Evolutionary conservation across 2,113 vertebrate species (phyloP).

Genomic region (Hipposideros armiger): DNA sequence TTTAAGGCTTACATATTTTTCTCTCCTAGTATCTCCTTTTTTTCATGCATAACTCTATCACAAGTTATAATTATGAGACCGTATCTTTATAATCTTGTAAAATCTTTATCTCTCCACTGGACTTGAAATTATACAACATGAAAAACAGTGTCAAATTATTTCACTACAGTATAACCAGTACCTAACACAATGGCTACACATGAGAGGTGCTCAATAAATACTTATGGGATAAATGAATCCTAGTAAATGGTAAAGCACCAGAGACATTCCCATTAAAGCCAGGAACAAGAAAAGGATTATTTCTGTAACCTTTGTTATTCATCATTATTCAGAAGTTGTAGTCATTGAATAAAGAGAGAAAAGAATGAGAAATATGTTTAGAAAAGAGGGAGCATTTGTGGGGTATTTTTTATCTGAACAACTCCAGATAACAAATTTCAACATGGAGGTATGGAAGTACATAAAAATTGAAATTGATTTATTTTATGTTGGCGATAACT

Average conservation of each 20-base stretch:
- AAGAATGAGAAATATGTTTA: constrained; percentile 24
- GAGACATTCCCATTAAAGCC: not conserved
- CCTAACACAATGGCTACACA: not conserved
- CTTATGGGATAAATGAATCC: not conserved
- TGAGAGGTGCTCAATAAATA: not conserved
- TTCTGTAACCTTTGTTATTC: not conserved
- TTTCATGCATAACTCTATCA: not conserved
- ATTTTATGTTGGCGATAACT: not conserved
- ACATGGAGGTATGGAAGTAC: not conserved
- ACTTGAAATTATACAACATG: not conserved
- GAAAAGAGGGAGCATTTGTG: constrained; percentile 10
- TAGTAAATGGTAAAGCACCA: not conserved
- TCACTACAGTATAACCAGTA: not conserved
- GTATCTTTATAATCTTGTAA: not conserved
- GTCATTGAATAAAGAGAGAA: not conserved
- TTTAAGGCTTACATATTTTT: not conserved
- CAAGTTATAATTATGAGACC: not conserved
- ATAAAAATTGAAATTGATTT: not conserved
- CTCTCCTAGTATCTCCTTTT: not conserved
- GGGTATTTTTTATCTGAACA: not conserved
- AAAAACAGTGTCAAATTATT: not conserved
- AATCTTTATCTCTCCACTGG: not conserved
- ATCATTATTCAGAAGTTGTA: constrained; percentile 10
- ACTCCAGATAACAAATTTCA: not conserved
- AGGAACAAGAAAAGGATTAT: not conserved